phyloP scores from a whole-genome alignment of 2,113 vertebrate genomes.

The Mustela nigripes region DNA sequence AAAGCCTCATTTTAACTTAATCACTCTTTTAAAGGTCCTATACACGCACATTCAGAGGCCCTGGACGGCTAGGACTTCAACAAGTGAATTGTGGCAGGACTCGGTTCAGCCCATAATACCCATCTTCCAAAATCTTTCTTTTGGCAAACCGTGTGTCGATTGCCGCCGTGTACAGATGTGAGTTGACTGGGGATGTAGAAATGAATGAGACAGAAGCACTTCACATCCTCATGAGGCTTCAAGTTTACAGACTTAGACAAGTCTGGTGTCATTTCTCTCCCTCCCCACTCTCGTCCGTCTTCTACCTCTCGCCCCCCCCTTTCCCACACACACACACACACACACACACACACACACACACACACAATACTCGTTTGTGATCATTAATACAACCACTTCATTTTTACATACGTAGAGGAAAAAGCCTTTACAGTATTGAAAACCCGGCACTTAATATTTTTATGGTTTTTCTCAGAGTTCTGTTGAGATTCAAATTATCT shows the following conservation, averaged over 20 bases:
- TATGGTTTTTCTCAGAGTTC: background rate
- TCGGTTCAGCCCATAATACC: background rate
- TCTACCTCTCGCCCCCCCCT: background rate
- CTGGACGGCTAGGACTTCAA: background rate
- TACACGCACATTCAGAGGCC: background rate
- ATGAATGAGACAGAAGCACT: background rate
- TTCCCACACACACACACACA: background rate
- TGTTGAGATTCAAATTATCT: background rate
- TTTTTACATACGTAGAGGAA: background rate
- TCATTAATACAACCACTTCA: background rate
- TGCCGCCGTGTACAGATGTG: background rate
- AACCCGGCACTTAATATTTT: background rate
- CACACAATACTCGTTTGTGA: background rate
- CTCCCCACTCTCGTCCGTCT: background rate
- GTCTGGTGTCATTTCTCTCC: background rate
- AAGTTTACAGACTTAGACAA: background rate
- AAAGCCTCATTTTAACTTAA: background rate
- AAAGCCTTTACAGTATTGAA: background rate
- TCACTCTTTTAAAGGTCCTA: background rate
- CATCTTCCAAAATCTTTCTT: background rate
- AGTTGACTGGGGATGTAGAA: background rate
- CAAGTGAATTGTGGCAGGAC: background rate
- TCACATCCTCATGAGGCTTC: background rate
- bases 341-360: background rate
- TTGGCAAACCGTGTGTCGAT: background rate